Evolutionary conservation across 2,113 vertebrate species (phyloP).

Genomic region (Phoxinus phoxinus): DNA sequence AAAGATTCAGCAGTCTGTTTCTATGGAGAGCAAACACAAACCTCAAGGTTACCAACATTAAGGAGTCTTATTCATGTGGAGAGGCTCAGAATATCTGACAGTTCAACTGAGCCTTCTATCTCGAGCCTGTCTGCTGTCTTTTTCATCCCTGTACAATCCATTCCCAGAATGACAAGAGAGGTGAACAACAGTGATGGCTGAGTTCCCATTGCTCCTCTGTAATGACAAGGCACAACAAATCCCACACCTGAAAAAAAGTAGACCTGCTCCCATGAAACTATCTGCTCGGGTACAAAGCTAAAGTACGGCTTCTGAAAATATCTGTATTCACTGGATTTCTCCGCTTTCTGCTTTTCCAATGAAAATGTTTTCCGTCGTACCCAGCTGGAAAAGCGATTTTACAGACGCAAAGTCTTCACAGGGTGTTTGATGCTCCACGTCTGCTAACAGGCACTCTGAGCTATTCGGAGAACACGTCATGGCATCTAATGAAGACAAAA

Average conservation of each 20-base stretch:
- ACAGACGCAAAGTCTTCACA: constrained; percentile 13
- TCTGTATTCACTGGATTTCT: constrained; percentile 22
- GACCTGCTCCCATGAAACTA: constrained; percentile 18
- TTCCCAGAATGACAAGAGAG: constrained; percentile 45
- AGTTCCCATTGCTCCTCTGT: constrained; percentile 18
- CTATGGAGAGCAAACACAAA: constrained; percentile 50
- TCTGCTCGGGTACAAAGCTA: constrained; percentile 28
- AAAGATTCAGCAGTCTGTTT: constrained; percentile 35
- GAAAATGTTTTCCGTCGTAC: background rate
- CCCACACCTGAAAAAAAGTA: constrained; percentile 1
- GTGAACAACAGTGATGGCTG: constrained; percentile 26
- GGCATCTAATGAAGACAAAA: constrained; percentile 73
- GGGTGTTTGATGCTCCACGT: constrained; percentile 21
- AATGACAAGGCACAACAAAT: constrained; percentile 46
- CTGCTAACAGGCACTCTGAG: constrained; percentile 60
- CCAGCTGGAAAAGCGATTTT: background rate
- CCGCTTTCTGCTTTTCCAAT: background rate
- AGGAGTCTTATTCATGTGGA: constrained; percentile 53
- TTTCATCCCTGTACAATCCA: constrained; percentile 50
- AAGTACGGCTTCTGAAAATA: constrained; percentile 13
- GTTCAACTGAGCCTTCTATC: constrained; percentile 40
- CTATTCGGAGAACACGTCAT: constrained; percentile 64
- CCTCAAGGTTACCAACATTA: constrained; percentile 56
- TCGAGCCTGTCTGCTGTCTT: constrained; percentile 39
- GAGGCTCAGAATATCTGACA: constrained; percentile 49